Evolutionary conservation across 2,113 vertebrate genomes (phyloP), one percentile per base, ranked within the genome.

Genomic region (Megaceryle torquata): DNA sequence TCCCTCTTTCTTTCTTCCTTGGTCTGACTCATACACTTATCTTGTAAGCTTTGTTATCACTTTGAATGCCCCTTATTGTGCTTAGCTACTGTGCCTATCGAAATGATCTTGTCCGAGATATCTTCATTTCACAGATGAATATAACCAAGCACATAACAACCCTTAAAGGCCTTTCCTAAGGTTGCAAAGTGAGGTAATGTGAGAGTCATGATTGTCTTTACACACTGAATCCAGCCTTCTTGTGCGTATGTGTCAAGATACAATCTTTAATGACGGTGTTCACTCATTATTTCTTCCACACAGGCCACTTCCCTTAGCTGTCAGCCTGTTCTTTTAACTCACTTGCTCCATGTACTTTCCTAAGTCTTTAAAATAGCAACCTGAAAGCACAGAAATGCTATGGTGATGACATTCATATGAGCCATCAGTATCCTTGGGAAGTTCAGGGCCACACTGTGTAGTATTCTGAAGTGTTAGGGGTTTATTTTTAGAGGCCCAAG

Each of bases 121-220:
- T 76, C 94, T 96, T 96, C 74, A 93, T 96, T 92, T 89, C 77
- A 75, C 86, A 91, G 83, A 78, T 75, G 72, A 86, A 86, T 93
- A 89, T 82, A 92, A 60, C 69, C 56, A 60, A 84, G 69, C 77
- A 25, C 0, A 1, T 46, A 89, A 60, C 80, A 75, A 26, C 53
- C 39, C 53, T 82, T 88, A 79, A 88, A 79, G 57, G 65, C 61
- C 82, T 78, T 69, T 79, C 39, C 77, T 92, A 82, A 86, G 59
- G 81, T 54, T 91, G 77, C 80, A 72, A 69, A 86, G 86, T 48
- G 80, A 88, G 88, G 92, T 76, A 91, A 87, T 87, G 83, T 53
- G 82, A 81, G 72, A 81, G 69, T 57, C 4, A 1, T 29, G 86
- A 92, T 95, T 85, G 88, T 46, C 67, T 69, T 24, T 44, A 69